Evolutionary conservation across 1,140 invertebrate species (phyloP), one percentile per base, ranked within the genome.

Genomic region (Trissolcus basalis): DNA sequence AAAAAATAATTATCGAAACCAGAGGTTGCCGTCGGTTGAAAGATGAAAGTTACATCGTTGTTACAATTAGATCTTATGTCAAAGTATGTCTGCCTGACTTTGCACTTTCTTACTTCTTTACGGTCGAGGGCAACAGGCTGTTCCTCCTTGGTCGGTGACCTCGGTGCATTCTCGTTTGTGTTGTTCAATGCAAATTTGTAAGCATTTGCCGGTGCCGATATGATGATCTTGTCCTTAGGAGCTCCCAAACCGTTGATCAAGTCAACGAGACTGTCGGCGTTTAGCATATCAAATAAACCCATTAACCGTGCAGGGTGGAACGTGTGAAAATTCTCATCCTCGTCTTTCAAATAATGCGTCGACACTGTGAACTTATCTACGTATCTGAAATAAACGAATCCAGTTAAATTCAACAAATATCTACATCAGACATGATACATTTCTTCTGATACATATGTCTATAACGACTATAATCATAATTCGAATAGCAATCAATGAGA

Each of bases 241-340:
- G 91, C 92, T 44, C 94, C 94, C 33, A 95, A 87, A 15, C 93
- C 93, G 7, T 89, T 90, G 0, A 93, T 90, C 43, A 95, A 88
- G 84, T 95, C 94, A 32, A 95, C 91, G 19, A 95, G 86, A 16
- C 93, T 94, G 83, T 95, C 94, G 54, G 93, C 92, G 77, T 95
- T 95, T 67, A 93, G 90, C 89, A 94, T 92, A 78, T 95, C 94
- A 85, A 93, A 93, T 14, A 94, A 82, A 2, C 94, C 94, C 85
- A 94, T 94, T 61, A 95, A 84, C 60, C 93, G 86, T 77, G 93
- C 93, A 0, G 93, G 93, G 84, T 95, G 94, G 81, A 92, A 94
- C 0, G 93, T 93, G 68, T 90, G 81, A 60, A 85, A 87, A 5
- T 77, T 87, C 74, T 92, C 91, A 58, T 91, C 90, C 45, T 90